phyloP scores from a whole-genome alignment of 2,113 vertebrate species.

The Tringa solitaria region DNA sequence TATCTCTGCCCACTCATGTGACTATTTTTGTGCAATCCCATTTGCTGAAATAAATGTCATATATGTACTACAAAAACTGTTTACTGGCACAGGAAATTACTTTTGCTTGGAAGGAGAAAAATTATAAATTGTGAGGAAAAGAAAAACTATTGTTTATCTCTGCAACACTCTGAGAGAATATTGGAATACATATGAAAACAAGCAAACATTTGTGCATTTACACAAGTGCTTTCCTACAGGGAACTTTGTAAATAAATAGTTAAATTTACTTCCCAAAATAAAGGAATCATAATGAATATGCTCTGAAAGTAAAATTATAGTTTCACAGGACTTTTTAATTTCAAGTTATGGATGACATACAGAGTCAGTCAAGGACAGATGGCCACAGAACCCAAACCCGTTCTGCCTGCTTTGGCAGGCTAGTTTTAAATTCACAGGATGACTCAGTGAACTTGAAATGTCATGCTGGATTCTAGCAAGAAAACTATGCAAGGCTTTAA shows the following conservation, averaged over 20 bases:
- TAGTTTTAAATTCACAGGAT: neutral
- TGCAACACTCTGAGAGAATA: neutral
- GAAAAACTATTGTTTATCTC: neutral
- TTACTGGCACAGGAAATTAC: neutral
- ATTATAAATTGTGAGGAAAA: neutral
- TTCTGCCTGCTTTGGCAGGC: neutral
- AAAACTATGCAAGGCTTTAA: constrained; percentile 12
- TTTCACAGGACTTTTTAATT: neutral
- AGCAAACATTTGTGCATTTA: rapidly evolving
- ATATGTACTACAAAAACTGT: neutral
- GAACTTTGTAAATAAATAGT: neutral
- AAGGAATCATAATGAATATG: neutral
- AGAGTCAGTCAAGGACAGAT: neutral
- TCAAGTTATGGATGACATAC: neutral
- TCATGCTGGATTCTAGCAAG: neutral
- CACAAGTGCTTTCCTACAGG: neutral
- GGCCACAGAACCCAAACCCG: neutral
- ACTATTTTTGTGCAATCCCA: neutral
- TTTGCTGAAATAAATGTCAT: neutral
- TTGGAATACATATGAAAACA: neutral
- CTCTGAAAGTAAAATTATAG: neutral
- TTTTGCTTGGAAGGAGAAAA: neutral
- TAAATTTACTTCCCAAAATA: neutral
- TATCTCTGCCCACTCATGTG: neutral
- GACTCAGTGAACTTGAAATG: constrained; percentile 37